Conservation (phyloP, 2,797 vertebrate species). For the Antennarius maculatus region DNA sequence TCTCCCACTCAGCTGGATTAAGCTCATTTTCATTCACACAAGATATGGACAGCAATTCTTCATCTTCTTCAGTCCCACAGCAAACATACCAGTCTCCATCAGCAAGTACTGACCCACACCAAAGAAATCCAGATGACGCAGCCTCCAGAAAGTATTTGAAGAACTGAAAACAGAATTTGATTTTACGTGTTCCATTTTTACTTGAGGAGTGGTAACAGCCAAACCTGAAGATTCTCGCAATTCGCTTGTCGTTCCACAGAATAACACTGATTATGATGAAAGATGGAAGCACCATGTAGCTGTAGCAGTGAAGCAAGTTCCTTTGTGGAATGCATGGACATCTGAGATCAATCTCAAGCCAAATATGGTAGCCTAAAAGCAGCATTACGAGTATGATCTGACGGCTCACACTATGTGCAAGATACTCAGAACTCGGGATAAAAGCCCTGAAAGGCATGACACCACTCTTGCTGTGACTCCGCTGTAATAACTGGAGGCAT, state of each 20-base stretch:
- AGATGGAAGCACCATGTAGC: slow-evolving; percentile 14
- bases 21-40: slow-evolving; percentile 3
- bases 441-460: neutral
- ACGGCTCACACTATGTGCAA: neutral
- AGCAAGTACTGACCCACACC: slow-evolving; percentile 12
- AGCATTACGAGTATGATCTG: neutral
- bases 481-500: neutral
- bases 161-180: slow-evolving; percentile 7
- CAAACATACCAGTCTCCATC: slow-evolving; percentile 22
- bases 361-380: slow-evolving; percentile 10
- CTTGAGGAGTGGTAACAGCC: neutral
- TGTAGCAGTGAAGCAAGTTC: slow-evolving; percentile 6
- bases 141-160: slow-evolving; percentile 1
- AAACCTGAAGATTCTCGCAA: neutral
- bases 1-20: neutral
- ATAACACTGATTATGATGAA: slow-evolving; percentile 10
- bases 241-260: slow-evolving; percentile 1
- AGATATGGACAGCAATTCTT: neutral
- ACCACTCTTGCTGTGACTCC: neutral
- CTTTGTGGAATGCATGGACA: slow-evolving; percentile 3
- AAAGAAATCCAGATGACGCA: slow-evolving; percentile 4
- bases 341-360: slow-evolving; percentile 15
- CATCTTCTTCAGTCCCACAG: neutral
- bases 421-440: neutral
- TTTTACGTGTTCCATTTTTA: neutral